Evolutionary conservation across 1,140 invertebrate genomes (phyloP), one percentile per base, ranked within the genome.

Genomic region (Drosophila paulistorum): DNA sequence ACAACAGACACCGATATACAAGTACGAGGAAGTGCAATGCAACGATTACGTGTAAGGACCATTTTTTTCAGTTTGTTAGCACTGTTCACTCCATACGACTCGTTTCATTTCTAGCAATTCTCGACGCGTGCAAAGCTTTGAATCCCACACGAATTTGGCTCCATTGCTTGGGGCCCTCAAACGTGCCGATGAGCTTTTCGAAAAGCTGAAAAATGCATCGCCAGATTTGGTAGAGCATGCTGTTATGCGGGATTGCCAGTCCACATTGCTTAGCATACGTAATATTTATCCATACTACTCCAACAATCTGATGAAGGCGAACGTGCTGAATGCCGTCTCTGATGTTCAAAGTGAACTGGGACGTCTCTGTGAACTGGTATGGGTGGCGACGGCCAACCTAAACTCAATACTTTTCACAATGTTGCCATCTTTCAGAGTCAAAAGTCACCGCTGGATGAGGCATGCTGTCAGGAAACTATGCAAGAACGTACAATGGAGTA

Each of bases 1-100:
- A 51, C 94, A 94, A 33, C 95, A 96, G 73, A 95, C 94, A 20
- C 95, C 95, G 0, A 94, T 96, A 0, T 96, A 96, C 76, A 93
- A 93, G 30, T 94, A 94, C 81, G 94, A 91, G 72, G 90, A 93
- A 68, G 94, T 90, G 67, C 94, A 93, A 65, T 87, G 84, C 68
- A 91, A 86, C 33, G 87, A 92, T 74, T 89, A 89, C 42, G 85
- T 91, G 90, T 91, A 84, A 23, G 45, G 74, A 65, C 30, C 5
- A 30, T 26, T 26, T 4, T 26, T 26, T 26, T 26, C 3, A 23
- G 20, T 23, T 23, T 23, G 1, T 23, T 23, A 1, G 1, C 23
- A 13, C 13, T 30, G 30, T 30, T 30, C 30, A 30, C 6, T 30
- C 30, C 6, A 30, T 30, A 7, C 30, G 6, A 30, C 7, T 14